These are phyloP conservation scores for Psophia crepitans DNA, from an alignment of 2,113 vertebrate genomes.

Conservation along the genomic window DNA sequence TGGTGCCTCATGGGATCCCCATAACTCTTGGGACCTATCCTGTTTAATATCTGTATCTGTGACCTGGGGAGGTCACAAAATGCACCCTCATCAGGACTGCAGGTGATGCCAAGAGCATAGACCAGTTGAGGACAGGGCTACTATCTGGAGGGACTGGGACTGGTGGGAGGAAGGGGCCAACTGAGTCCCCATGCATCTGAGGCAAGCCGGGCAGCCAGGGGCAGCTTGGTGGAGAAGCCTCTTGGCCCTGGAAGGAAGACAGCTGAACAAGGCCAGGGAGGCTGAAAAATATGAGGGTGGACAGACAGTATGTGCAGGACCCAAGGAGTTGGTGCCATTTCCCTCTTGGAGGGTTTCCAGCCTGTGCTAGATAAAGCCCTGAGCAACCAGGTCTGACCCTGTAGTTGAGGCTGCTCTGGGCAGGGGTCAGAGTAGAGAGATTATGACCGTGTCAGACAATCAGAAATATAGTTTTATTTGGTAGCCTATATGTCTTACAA, in stretches of 20 bases:
- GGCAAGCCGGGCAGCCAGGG: fast-evolving
- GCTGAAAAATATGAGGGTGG: background rate
- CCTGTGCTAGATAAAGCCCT: fast-evolving
- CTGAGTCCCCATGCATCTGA: fast-evolving
- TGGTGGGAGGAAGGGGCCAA: background rate
- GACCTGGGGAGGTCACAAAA: background rate
- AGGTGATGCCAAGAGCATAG: background rate
- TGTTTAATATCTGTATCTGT: background rate
- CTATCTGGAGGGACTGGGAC: background rate
- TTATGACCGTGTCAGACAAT: background rate
- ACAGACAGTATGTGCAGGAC: background rate
- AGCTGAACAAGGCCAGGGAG: background rate
- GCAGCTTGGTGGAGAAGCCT: background rate
- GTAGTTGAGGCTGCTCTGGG: background rate
- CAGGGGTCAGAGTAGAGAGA: fast-evolving
- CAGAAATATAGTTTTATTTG: background rate
- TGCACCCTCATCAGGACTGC: background rate
- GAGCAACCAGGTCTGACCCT: background rate
- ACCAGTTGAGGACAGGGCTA: background rate
- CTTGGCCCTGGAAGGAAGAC: background rate
- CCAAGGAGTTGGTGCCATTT: background rate
- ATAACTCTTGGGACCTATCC: background rate
- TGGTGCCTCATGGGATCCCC: background rate
- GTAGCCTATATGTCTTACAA: background rate
- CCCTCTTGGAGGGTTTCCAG: background rate